Evolutionary conservation across 2,113 vertebrate species (phyloP).

Genomic region (Antechinus flavipes): DNA sequence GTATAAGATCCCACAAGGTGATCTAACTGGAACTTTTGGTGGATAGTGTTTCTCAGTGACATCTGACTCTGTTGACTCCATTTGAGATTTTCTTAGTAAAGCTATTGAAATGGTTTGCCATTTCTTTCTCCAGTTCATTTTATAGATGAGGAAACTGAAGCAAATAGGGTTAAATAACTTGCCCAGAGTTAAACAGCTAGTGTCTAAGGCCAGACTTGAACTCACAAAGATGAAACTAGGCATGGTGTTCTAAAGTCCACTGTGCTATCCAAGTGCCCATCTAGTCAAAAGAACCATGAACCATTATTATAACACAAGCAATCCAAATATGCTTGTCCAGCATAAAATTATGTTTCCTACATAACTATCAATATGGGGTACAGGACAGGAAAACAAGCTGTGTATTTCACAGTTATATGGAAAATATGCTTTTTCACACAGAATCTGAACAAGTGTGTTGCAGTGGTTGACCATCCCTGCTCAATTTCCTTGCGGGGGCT

Average conservation of each 20-base stretch:
- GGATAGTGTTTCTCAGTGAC: neutral
- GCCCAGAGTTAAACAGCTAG: neutral
- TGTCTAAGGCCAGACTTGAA: neutral
- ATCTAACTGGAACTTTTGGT: no score
- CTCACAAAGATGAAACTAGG: neutral
- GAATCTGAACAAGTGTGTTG: neutral
- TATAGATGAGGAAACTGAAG: neutral
- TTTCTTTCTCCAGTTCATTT: neutral
- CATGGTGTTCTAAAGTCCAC: no score
- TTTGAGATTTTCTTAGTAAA: neutral
- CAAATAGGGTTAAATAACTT: neutral
- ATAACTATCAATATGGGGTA: neutral
- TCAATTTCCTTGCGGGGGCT: neutral
- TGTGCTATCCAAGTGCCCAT: neutral
- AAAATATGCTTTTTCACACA: neutral
- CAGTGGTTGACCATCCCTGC: neutral
- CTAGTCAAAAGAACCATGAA: neutral
- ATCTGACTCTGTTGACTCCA: neutral
- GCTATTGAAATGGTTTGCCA: neutral
- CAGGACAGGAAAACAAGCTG: neutral
- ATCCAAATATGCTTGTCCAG: neutral
- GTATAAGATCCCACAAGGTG: neutral
- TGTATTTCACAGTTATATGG: neutral
- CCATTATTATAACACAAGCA: neutral
- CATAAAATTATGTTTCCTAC: neutral